These are phyloP conservation scores for Xiphias gladius DNA, from an alignment of 2,113 vertebrate genomes.

Conservation along the genomic window DNA sequence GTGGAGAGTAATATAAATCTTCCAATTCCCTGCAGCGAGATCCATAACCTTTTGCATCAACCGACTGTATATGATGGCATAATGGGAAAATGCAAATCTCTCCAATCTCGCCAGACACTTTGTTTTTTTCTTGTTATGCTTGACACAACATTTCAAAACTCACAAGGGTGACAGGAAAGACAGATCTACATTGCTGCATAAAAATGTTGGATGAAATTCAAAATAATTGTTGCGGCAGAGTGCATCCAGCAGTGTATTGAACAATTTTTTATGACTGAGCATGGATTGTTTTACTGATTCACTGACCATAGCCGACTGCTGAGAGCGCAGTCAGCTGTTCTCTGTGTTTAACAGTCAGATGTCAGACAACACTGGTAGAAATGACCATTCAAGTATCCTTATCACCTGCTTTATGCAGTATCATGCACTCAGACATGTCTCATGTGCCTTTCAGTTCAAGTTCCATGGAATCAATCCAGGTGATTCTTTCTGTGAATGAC, in stretches of 20 bases:
- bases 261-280: constrained; percentile 13
- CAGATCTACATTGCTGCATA: constrained; percentile 9
- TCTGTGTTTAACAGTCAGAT: constrained; percentile 23
- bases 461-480: constrained; percentile 36
- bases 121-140: constrained; percentile 47
- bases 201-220: constrained; percentile 10
- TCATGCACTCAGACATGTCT: constrained; percentile 18
- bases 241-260: background rate
- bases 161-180: constrained; percentile 8
- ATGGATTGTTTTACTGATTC: constrained; percentile 1
- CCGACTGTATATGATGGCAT: constrained; percentile 18
- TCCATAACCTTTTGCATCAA: constrained; percentile 52
- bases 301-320: background rate
- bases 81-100: constrained; percentile 57
- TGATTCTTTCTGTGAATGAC: constrained; percentile 44
- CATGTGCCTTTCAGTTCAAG: constrained; percentile 12
- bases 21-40: constrained; percentile 41
- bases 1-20: constrained; percentile 54
- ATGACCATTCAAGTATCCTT: constrained; percentile 24
- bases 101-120: constrained; percentile 52
- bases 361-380: constrained; percentile 11
- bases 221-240: constrained; percentile 34
- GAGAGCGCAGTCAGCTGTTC: background rate
- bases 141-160: constrained; percentile 46
- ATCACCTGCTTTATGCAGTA: constrained; percentile 16